Evolutionary conservation across 2,797 vertebrate species (phyloP), one percentile per base, ranked within the genome.

Genomic region (Argentina silus): DNA sequence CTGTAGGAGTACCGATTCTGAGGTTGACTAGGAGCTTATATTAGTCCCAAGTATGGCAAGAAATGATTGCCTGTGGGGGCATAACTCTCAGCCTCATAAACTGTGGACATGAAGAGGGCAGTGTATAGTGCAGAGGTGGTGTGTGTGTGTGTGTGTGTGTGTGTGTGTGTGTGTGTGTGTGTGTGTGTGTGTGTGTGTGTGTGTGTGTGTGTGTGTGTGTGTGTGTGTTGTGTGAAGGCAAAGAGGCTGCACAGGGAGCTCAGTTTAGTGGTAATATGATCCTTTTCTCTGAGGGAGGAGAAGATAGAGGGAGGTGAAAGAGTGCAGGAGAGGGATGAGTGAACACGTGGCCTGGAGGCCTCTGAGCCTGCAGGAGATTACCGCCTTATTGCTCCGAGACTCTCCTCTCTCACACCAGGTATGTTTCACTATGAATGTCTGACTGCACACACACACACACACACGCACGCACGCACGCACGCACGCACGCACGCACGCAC

Each of bases 1-100:
- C 6, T 59, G 56, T 89, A n/a, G n/a, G n/a, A n/a, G n/a, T n/a
- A n/a, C n/a, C n/a, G n/a, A n/a, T n/a, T n/a, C n/a, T n/a, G n/a
- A n/a, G n/a, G n/a, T n/a, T n/a, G n/a, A n/a, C n/a, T n/a, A n/a
- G n/a, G n/a, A n/a, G n/a, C n/a, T n/a, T n/a, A n/a, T n/a, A n/a
- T n/a, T n/a, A n/a, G n/a, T 91, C 90, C 90, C 89, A 83, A 78
- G 83, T 83, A 89, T 84, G 80, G 85, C 76, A 77, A 59, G 80
- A 85, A 90, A 87, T 91, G 90, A 92, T 90, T 92, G 91, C 88
- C 90, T 90, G 88, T 90, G 89, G 90, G 88, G 87, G 84, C 81
- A 90, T 90, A 89, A 92, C 89, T 91, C 89, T 92, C 91, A 90
- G 90, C 87, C 89, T 92, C 90, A 92, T 92, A 92, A 92, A 92